Evolutionary conservation across 2,797 vertebrate species (phyloP), one percentile per base, ranked within the genome.

Genomic region (Sus cebifrons): DNA sequence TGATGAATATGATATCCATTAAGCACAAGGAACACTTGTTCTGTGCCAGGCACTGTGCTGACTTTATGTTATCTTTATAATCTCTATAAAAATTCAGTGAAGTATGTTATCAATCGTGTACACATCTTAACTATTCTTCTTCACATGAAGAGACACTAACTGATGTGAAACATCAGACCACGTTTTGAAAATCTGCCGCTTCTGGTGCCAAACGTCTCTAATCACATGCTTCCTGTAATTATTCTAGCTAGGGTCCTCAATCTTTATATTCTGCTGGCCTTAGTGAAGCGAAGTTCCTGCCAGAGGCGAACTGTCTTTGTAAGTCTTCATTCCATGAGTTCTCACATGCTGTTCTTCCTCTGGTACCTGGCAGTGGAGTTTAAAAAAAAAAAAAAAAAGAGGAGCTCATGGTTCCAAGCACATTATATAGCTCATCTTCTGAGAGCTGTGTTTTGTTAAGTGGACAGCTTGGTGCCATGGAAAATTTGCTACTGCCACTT

Each of bases 241-340:
- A 89, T 62, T 64, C 60, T 74, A 81, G 0, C 23, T 67, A 62
- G 40, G 23, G 23, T 27, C 40, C 95, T 52, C 27, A 44, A 9
- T 32, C 23, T 84, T 86, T 29, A 56, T 56, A 73, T 81, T 23
- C 49, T 36, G 4, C 40, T 86, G 68, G 9, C 9, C 56, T 91
- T 25, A 77, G 73, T 54, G 84, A 95, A 54, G 56, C 68, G n/a
- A 95, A 86, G n/a, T 62, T 96, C 56, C 56, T 84, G 16, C 21
- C 27, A 84, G n/a, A 90, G 81, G 18, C 12, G 62, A 77, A 82
- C 16, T 23, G 21, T 89, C 20, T 85, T 62, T 54, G 18, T 40
- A 64, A 82, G 25, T 67, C n/a, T 73, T 82, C 36, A n/a, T 40
- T 86, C 25, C 65, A 78, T 16, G 36, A 86, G n/a, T 16, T 71